These are phyloP conservation scores for Drosophila tsacasi DNA, from an alignment of 1,140 invertebrate species.

Conservation along the genomic window DNA sequence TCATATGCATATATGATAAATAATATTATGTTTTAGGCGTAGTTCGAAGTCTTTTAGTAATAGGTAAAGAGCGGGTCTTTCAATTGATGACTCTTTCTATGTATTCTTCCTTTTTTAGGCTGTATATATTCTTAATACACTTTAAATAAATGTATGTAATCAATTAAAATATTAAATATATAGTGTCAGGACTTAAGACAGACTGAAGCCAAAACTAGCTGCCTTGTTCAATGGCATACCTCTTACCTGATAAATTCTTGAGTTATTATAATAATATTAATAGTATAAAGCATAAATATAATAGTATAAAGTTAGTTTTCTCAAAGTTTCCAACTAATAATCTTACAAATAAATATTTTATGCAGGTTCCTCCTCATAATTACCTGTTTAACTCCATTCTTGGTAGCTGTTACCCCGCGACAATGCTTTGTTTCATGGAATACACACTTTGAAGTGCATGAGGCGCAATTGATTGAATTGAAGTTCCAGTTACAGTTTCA, in stretches of 20 bases:
- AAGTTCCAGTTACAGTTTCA: constrained; percentile 60
- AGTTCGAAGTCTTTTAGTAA: not conserved
- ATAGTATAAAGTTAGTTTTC: not conserved
- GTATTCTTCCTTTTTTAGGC: not conserved
- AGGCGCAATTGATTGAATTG: constrained; percentile 72
- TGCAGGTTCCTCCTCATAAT: not conserved
- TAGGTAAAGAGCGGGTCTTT: not conserved
- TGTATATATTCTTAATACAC: not conserved
- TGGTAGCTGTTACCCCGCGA: constrained; percentile 17
- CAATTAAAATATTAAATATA: not conserved
- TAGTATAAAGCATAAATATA: no score
- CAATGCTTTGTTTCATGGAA: constrained; percentile 55
- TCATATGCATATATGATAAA: not conserved
- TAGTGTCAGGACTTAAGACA: not conserved
- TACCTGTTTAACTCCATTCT: not conserved
- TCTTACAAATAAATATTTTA: no score
- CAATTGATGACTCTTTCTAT: no score
- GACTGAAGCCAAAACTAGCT: not conserved
- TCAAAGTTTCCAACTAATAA: not conserved
- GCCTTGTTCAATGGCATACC: no score
- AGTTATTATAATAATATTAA: no score
- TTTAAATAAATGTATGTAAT: not conserved
- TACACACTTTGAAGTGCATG: constrained; percentile 59
- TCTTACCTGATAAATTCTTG: no score
- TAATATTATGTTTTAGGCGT: not conserved